Percentiles rank a stretch among this genome's conserved stretches.
Conservation (phyloP, 2,113 vertebrate species). For the Corythoichthys haematopterus region DNA sequence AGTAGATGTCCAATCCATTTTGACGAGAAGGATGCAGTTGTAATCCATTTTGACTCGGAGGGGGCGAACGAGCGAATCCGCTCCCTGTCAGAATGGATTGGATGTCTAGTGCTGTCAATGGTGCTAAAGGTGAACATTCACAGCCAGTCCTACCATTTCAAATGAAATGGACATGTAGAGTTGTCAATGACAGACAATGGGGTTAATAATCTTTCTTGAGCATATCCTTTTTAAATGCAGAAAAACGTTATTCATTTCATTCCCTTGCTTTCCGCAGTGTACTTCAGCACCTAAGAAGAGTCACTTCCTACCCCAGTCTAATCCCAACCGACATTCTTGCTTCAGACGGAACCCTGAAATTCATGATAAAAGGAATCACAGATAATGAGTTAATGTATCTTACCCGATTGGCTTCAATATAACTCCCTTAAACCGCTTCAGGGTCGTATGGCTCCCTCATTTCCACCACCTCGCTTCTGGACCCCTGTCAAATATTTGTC, state of each 20-base stretch:
- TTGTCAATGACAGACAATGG: too few species aligned
- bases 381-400: slow-evolving; percentile 55
- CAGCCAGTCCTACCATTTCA: too few species aligned
- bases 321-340: slow-evolving; percentile 52
- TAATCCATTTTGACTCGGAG: too few species aligned
- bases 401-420: slow-evolving; percentile 61
- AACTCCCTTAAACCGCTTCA: slow-evolving; percentile 59
- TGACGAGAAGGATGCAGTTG: too few species aligned
- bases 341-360: slow-evolving; percentile 60
- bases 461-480: slow-evolving; percentile 62
- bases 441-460: slow-evolving; percentile 56
- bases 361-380: slow-evolving; percentile 56
- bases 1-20: too few species aligned
- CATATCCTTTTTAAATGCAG: not conserved
- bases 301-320: slow-evolving; percentile 68
- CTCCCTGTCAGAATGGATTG: too few species aligned
- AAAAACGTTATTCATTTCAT: not conserved
- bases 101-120: too few species aligned
- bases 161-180: too few species aligned
- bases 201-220: too few species aligned
- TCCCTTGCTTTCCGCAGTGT: slow-evolving; percentile 60
- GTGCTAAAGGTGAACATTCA: too few species aligned
- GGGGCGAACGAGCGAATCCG: too few species aligned
- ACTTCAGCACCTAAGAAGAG: slow-evolving; percentile 79
- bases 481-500: slow-evolving; percentile 71